Conservation (phyloP, 2,113 vertebrate species). For the Electrona antarctica region DNA sequence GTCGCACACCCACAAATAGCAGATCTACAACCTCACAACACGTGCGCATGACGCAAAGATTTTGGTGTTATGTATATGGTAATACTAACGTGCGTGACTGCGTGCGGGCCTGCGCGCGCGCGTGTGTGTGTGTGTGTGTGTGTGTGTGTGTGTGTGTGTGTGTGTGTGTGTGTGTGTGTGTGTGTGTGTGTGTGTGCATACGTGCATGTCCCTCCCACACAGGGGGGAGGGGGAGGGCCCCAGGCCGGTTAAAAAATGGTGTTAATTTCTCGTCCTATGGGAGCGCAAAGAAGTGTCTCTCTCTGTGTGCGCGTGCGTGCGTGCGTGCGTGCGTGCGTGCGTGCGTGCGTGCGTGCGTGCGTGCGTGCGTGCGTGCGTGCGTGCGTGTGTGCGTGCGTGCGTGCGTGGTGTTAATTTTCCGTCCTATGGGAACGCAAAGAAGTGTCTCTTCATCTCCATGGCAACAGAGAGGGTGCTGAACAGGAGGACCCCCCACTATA, state of each 20-base stretch:
- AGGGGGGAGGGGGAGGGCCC: constrained; percentile 82
- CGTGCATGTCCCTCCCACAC: constrained; percentile 70
- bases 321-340: too few species aligned
- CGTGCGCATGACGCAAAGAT: too few species aligned
- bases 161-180: constrained; percentile 38
- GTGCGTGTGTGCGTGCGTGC: too few species aligned
- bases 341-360: too few species aligned
- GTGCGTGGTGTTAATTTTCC: too few species aligned
- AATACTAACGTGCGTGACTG: neutral
- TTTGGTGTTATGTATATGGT: too few species aligned
- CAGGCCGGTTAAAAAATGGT: constrained; percentile 84
- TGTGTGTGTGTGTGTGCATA: constrained; percentile 10
- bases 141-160: constrained; percentile 4
- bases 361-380: too few species aligned
- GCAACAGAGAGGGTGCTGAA: constrained; percentile 84
- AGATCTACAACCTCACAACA: too few species aligned
- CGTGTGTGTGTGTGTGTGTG: constrained; percentile 12
- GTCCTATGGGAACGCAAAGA: too few species aligned
- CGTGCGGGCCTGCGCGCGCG: neutral
- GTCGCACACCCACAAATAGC: too few species aligned
- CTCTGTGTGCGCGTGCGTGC: too few species aligned
- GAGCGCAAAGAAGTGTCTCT: constrained; percentile 82
- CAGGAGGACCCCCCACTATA: constrained; percentile 82
- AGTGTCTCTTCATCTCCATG: too few species aligned
- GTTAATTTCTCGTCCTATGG: constrained; percentile 87